Percentiles rank a stretch among this genome's conserved stretches.
Conservation (phyloP, 2,888 invertebrate genomes). For the Hemaris fuciformis region DNA sequence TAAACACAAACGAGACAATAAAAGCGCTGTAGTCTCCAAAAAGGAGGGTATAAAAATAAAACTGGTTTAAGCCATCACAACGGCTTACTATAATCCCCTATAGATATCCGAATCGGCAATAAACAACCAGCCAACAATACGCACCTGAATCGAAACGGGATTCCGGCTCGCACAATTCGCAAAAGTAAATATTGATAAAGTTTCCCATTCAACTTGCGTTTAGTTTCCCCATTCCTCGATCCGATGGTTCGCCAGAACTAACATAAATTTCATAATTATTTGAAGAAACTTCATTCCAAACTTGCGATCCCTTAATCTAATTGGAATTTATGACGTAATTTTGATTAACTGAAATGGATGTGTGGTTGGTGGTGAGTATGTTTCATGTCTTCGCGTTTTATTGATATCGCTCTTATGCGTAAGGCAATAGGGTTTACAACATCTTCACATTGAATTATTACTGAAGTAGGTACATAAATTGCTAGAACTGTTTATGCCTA, state of each 20-base stretch:
- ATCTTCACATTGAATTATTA: too few relatives aligned
- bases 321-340: slow-evolving; percentile 38
- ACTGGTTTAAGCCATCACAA: neutral
- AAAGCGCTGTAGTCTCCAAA: neutral
- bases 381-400: too few relatives aligned
- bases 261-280: slow-evolving; percentile 42
- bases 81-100: neutral
- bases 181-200: slow-evolving; percentile 25
- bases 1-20: neutral
- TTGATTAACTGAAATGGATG: slow-evolving; percentile 28
- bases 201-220: slow-evolving; percentile 14
- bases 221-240: slow-evolving; percentile 23
- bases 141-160: neutral
- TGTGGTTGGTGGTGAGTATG: neutral
- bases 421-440: too few relatives aligned
- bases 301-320: slow-evolving; percentile 36
- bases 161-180: neutral
- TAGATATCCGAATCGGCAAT: neutral
- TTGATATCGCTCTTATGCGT: too few relatives aligned
- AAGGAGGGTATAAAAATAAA: neutral
- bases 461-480: too few relatives aligned
- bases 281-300: slow-evolving; percentile 37
- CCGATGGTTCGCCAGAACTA: slow-evolving; percentile 24
- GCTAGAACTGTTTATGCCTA: too few relatives aligned
- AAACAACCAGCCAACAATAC: neutral